phyloP scores from a whole-genome alignment of 1,140 invertebrate genomes.

The Heliconius eleuchia region DNA sequence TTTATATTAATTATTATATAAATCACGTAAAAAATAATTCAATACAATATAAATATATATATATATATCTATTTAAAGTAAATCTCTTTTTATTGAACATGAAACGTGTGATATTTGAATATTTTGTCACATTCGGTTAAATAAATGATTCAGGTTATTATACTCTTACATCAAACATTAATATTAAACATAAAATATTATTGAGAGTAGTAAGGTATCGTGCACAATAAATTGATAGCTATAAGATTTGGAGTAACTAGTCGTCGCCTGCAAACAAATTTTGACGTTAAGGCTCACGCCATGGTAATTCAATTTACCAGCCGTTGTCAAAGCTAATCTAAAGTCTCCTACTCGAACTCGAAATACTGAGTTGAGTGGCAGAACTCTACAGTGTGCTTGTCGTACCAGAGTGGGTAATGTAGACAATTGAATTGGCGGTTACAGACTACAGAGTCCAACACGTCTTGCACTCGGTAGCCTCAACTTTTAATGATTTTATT shows the following conservation, averaged over 20 bases:
- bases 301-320: too few relatives aligned
- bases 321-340: too few relatives aligned
- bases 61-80: neutral
- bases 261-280: too few relatives aligned
- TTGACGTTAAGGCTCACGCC: too few relatives aligned
- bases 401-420: too few relatives aligned
- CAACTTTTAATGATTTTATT: too few relatives aligned
- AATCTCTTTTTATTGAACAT: neutral
- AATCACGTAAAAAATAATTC: neutral
- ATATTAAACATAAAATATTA: neutral
- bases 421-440: too few relatives aligned
- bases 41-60: neutral
- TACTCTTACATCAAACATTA: neutral
- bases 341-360: too few relatives aligned
- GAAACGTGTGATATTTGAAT: neutral
- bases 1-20: constrained; percentile 39
- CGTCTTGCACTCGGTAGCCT: too few relatives aligned
- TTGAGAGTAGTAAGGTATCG: neutral
- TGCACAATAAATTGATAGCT: neutral
- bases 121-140: neutral
- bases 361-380: too few relatives aligned
- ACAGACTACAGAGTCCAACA: too few relatives aligned
- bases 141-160: neutral
- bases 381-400: too few relatives aligned
- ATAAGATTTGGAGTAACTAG: neutral